Percentiles rank a stretch among this genome's conserved stretches.
Conservation (phyloP, 2,888 invertebrate species). For the Tetragonula carbonaria region DNA sequence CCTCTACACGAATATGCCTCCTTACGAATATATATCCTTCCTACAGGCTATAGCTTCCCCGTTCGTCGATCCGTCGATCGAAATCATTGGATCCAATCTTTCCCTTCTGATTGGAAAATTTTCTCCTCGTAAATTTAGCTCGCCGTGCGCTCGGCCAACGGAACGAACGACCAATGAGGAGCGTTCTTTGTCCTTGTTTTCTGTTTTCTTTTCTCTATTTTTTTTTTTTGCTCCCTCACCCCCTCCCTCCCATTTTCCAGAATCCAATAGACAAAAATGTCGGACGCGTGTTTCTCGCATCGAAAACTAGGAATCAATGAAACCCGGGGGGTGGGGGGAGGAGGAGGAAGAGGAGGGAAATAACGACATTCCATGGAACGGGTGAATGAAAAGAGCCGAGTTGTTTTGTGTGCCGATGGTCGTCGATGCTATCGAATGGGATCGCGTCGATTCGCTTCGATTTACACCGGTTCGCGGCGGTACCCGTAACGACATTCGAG, state of each 20-base stretch:
- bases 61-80: conserved; percentile 19
- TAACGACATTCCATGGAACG: background rate
- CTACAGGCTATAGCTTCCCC: background rate
- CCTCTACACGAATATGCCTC: conserved; percentile 50
- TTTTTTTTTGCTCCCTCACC: no score
- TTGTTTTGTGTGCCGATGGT: background rate
- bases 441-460: conserved; percentile 44
- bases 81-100: conserved; percentile 36
- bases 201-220: no score
- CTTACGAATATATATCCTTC: conserved; percentile 28
- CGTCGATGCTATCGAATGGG: conserved; percentile 7
- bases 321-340: background rate
- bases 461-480: conserved; percentile 25
- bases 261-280: background rate
- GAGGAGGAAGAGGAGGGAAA: background rate
- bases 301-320: background rate
- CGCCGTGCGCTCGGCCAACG: background rate
- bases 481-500: conserved; percentile 23
- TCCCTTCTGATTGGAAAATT: background rate
- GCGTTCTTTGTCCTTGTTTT: background rate
- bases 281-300: background rate
- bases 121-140: background rate
- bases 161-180: background rate
- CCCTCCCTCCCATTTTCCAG: no score
- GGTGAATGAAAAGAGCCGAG: background rate